phyloP scores from a whole-genome alignment of 2,888 invertebrate species.

The Poecilus cupreus region DNA sequence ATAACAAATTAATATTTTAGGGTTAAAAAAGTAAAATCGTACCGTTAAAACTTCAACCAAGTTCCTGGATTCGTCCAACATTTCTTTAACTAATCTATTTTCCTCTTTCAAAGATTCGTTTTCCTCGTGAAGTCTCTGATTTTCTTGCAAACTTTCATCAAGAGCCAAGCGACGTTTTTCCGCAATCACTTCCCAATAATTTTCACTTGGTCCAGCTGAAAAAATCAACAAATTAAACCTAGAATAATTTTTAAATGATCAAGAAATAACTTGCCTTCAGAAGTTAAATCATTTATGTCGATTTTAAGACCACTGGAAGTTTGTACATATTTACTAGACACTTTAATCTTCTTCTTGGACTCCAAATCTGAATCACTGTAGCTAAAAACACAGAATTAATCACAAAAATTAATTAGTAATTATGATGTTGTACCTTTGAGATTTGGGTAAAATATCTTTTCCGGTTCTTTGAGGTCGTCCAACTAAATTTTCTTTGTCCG shows the following conservation, averaged over 20 bases:
- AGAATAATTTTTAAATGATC: too few species aligned
- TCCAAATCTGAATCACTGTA: conserved; percentile 68
- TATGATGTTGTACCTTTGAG: background rate
- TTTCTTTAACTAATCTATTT: conserved; percentile 80
- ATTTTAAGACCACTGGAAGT: conserved; percentile 76
- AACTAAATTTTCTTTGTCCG: conserved; percentile 85
- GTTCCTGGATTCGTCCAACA: conserved; percentile 84
- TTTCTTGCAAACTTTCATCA: conserved; percentile 84
- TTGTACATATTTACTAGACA: conserved; percentile 78
- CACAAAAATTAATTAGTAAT: background rate
- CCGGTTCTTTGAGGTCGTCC: conserved; percentile 77
- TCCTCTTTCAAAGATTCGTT: conserved; percentile 75
- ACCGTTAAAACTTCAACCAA: conserved; percentile 86
- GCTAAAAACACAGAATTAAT: conserved; percentile 27
- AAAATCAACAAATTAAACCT: background rate
- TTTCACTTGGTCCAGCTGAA: conserved; percentile 79
- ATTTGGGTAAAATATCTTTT: conserved; percentile 65
- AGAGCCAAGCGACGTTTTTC: conserved; percentile 83
- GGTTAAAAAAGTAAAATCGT: conserved; percentile 62
- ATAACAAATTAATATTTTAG: background rate
- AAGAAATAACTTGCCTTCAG: conserved; percentile 71
- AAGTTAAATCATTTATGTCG: conserved; percentile 82
- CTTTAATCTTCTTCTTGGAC: conserved; percentile 74
- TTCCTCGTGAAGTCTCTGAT: conserved; percentile 76
- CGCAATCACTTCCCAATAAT: conserved; percentile 86